Percentiles rank a stretch among this genome's conserved stretches.
These are phyloP conservation scores for Grallaria varia DNA, from an alignment of 2,113 vertebrate species.

Conservation along the genomic window DNA sequence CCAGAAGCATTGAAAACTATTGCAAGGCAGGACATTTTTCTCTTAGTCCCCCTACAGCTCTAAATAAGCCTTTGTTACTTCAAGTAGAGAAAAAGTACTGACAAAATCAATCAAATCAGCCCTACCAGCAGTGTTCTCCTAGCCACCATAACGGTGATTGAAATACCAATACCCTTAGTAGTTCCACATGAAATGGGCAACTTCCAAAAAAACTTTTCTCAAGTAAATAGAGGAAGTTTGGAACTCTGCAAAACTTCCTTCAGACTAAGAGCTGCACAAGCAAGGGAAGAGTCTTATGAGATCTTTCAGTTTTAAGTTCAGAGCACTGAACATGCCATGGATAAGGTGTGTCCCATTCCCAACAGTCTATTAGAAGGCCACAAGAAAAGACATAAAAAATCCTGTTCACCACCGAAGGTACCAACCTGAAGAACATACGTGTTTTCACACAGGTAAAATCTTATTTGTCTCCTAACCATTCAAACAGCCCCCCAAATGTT, in stretches of 20 bases:
- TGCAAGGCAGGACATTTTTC: constrained; percentile 8
- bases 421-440: background rate
- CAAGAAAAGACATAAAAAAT: background rate
- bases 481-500: background rate
- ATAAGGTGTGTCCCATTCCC: background rate
- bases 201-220: background rate
- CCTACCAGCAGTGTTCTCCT: background rate
- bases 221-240: background rate
- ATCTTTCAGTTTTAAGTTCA: background rate
- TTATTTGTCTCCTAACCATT: background rate
- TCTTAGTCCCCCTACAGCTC: background rate
- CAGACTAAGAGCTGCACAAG: background rate
- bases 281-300: background rate
- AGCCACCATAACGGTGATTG: background rate
- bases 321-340: background rate
- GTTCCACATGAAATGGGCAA: background rate
- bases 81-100: background rate
- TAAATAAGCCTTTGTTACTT: background rate
- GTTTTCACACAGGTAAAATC: background rate
- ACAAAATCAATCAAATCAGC: background rate
- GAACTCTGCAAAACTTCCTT: background rate
- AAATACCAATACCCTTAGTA: background rate
- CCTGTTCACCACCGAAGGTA: background rate
- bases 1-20: background rate
- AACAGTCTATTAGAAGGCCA: background rate